A percentile compares a stretch with the other conserved stretches of the same genome.
These are phyloP conservation scores for Notodonta dromedarius DNA, from an alignment of 2,888 invertebrate species.

Conservation along the genomic window DNA sequence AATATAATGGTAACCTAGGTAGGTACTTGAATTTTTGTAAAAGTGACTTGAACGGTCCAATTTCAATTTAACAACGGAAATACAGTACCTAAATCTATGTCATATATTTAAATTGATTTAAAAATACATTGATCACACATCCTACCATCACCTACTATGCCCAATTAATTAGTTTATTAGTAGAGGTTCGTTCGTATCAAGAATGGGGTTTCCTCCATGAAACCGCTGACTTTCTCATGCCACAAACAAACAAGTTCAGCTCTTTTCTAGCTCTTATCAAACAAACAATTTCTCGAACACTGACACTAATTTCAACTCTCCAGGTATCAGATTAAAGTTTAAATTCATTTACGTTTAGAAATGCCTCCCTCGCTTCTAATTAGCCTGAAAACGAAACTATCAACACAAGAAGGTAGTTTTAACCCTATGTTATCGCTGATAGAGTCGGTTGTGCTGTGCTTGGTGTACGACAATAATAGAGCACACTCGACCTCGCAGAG, in stretches of 20 bases:
- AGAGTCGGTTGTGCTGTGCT: conserved; percentile 42
- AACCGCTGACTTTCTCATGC: neutral
- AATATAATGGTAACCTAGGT: no score
- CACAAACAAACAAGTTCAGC: conserved; percentile 31
- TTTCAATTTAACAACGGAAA: no score
- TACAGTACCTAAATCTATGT: no score
- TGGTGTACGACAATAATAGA: conserved; percentile 69
- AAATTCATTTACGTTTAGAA: conserved; percentile 47
- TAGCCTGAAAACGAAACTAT: conserved; percentile 76
- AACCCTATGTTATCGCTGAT: conserved; percentile 40
- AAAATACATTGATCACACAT: no score
- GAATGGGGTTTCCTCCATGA: neutral
- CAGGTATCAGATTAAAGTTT: conserved; percentile 42
- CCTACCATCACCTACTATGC: neutral
- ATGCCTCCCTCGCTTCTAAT: conserved; percentile 69
- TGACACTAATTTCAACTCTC: conserved; percentile 35
- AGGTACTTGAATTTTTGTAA: no score
- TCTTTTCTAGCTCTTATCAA: conserved; percentile 34
- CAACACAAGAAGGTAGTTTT: conserved; percentile 19
- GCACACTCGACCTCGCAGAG: conserved; percentile 74
- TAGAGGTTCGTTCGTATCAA: neutral
- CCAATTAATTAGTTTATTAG: neutral
- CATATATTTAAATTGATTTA: no score
- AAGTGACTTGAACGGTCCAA: no score
- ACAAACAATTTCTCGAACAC: conserved; percentile 36